Conservation (phyloP, 1,140 invertebrate species). For the Aphelinus atriplicis region DNA sequence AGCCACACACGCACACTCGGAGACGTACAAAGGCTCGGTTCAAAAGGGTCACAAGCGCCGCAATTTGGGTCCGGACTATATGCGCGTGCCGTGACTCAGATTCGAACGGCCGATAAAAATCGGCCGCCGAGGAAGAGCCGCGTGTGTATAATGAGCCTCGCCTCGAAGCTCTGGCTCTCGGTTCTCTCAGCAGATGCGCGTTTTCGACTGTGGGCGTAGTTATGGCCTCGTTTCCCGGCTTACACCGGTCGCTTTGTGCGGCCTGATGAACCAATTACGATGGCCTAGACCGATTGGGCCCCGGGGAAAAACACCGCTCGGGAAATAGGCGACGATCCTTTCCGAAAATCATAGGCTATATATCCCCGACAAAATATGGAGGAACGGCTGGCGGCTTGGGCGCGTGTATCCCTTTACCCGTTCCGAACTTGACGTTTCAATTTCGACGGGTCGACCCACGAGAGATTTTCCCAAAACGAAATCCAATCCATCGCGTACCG, state of each 20-base stretch:
- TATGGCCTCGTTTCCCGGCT: not conserved
- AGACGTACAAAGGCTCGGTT: constrained; percentile 2
- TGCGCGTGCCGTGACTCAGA: constrained; percentile 15
- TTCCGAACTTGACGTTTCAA: too few species aligned
- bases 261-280: not conserved
- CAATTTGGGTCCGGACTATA: constrained; percentile 1
- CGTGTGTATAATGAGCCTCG: too few species aligned
- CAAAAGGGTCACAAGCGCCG: constrained; percentile 17
- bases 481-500: too few species aligned
- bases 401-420: too few species aligned
- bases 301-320: too few species aligned
- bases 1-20: too few species aligned
- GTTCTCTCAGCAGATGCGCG: not conserved
- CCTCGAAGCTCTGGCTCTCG: too few species aligned
- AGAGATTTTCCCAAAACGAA: too few species aligned
- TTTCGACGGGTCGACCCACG: too few species aligned
- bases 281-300: not conserved
- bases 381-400: too few species aligned
- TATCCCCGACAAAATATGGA: too few species aligned
- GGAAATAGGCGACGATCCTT: not conserved
- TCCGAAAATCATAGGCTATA: not conserved
- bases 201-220: not conserved
- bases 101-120: constrained; percentile 19
- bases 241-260: not conserved
- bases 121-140: not conserved